Evolutionary conservation across 2,888 invertebrate species (phyloP).

Genomic region (Coelopa pilipes): DNA sequence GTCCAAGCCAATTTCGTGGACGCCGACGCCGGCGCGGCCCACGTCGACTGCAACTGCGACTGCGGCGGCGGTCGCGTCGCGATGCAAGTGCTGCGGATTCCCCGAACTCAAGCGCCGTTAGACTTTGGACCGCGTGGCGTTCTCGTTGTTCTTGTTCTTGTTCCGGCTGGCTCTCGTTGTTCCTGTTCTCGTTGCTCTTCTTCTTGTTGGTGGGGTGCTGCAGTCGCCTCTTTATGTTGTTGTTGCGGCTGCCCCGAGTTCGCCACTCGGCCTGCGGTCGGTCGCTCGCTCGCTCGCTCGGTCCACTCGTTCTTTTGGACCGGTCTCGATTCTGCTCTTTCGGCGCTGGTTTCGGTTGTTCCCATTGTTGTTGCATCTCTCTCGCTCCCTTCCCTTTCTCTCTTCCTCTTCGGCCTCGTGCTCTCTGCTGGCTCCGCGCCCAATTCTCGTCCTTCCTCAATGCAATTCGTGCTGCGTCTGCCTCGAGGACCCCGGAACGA

Average conservation of each 20-base stretch:
- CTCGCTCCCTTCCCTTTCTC: background rate
- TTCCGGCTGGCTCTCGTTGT: background rate
- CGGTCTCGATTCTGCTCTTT: conserved; percentile 3
- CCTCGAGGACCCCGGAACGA: too few relatives aligned
- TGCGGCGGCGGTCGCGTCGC: conserved; percentile 3
- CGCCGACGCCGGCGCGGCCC: conserved; percentile 7
- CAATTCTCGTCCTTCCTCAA: conserved; percentile 36
- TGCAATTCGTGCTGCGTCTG: conserved; percentile 22
- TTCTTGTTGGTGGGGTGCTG: too few relatives aligned
- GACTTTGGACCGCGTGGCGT: conserved; percentile 46
- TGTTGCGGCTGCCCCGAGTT: background rate
- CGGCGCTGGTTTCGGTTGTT: background rate
- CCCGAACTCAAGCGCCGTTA: conserved; percentile 49
- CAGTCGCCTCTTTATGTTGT: conserved; percentile 38
- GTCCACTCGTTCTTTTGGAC: conserved; percentile 8
- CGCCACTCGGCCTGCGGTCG: background rate
- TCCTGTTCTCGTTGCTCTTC: too few relatives aligned
- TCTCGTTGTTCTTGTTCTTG: conserved; percentile 11
- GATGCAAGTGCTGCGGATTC: conserved; percentile 47
- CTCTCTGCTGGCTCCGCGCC: conserved; percentile 33
- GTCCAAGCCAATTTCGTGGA: background rate
- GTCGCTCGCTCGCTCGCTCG: background rate
- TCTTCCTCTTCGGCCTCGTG: background rate
- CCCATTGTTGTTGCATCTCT: background rate
- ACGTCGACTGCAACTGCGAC: conserved; percentile 11